A percentile compares a stretch with the other conserved stretches of the same genome.
Conservation (phyloP, 92 coral and sea anemone genomes). For the Nematostella vectensis region DNA sequence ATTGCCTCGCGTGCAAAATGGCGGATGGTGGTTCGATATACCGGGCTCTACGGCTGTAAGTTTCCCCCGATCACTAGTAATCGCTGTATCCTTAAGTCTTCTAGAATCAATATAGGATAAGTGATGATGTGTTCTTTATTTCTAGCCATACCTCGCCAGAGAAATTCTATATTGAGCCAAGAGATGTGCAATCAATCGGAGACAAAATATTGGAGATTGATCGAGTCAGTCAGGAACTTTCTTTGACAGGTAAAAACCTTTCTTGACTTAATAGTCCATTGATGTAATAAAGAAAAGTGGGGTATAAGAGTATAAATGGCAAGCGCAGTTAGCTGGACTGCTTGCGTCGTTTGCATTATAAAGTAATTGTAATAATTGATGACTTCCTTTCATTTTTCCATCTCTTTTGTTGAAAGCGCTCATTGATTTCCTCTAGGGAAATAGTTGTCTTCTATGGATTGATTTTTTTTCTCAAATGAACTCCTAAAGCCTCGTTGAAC, state of each 20-base stretch:
- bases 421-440: no score
- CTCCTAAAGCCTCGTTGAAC: no score
- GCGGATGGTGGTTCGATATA: constrained; percentile 61
- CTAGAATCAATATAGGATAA: not conserved
- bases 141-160: constrained; percentile 86
- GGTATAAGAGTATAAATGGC: no score
- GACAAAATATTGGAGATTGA: constrained; percentile 87
- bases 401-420: no score
- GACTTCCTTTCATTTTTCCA: no score
- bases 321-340: no score
- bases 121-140: constrained; percentile 1
- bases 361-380: no score
- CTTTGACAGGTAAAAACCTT: constrained; percentile 55
- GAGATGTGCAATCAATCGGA: constrained; percentile 71
- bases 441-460: no score
- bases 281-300: no score
- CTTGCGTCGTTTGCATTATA: no score
- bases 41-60: constrained; percentile 76
- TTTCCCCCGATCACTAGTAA: constrained; percentile 1
- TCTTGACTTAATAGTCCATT: not conserved
- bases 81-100: not conserved
- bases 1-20: constrained; percentile 62
- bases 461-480: no score
- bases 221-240: constrained; percentile 87
- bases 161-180: constrained; percentile 88